phyloP scores from a whole-genome alignment of 30 jellyfish, hydroid and myxozoan species.

The Calvadosia cruxmelitensis region DNA sequence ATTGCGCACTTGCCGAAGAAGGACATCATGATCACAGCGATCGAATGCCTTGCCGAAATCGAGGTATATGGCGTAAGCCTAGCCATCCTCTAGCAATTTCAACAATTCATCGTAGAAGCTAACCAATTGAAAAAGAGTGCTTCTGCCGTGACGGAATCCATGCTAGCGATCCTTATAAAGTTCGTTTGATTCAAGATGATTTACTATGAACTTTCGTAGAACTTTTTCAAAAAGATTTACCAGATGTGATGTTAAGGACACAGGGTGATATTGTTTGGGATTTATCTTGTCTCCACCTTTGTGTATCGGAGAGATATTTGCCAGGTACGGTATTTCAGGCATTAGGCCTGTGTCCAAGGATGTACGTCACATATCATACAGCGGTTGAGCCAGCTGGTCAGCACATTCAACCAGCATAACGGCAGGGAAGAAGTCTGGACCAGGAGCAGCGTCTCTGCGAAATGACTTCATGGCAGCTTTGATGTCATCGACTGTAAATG shows the following conservation, averaged over 20 bases:
- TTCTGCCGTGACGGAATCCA: constrained; percentile 13
- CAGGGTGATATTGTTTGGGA: constrained; percentile 13
- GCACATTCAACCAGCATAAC: background rate
- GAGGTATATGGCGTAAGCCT: constrained; percentile 2
- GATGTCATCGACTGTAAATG: background rate
- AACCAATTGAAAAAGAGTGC: constrained; percentile 8
- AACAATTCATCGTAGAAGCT: background rate
- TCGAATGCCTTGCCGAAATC: constrained; percentile 23
- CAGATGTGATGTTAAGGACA: constrained; percentile 15
- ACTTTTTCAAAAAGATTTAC: constrained; percentile 15
- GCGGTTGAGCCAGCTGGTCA: constrained; percentile 6
- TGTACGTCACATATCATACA: background rate
- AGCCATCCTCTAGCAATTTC: background rate
- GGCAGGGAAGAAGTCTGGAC: constrained; percentile 10
- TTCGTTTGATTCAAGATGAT: background rate
- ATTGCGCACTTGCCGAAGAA: background rate
- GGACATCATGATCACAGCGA: constrained; percentile 2
- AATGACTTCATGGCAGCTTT: background rate
- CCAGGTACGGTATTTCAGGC: background rate
- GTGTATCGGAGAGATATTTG: constrained; percentile 9
- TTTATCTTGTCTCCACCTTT: constrained; percentile 4
- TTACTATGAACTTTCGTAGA: background rate
- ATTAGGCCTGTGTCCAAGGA: constrained; percentile 2
- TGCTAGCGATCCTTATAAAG: constrained; percentile 8
- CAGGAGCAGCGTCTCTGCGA: constrained; percentile 9